Conservation (phyloP, 2,888 invertebrate genomes). For the Spatulosminthurus flaviceps region DNA sequence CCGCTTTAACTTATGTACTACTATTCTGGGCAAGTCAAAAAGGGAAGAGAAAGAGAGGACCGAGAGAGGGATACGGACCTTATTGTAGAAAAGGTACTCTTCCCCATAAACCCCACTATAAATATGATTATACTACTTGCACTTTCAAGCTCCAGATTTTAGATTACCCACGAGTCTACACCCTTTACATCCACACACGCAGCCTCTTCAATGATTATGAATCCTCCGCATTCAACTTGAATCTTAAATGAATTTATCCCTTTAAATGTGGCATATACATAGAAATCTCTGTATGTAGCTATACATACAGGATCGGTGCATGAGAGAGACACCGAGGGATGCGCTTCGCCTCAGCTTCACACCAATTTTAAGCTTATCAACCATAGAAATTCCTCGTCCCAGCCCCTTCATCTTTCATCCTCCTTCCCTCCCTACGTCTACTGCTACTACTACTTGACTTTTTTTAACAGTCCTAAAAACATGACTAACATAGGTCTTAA, state of each 20-base stretch:
- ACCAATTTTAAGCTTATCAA: neutral
- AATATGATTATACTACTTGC: neutral
- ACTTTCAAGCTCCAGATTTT: slow-evolving; percentile 7
- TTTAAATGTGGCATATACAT: neutral
- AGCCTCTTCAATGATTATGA: too few species aligned
- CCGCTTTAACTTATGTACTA: neutral
- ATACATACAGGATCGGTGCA: neutral
- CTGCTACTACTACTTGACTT: too few species aligned
- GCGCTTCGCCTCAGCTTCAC: neutral
- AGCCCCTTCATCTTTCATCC: neutral
- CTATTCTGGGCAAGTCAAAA: neutral
- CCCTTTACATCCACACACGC: too few species aligned
- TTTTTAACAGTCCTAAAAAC: neutral
- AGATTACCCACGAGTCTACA: slow-evolving; percentile 7
- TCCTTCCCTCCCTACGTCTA: too few species aligned
- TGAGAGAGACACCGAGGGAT: neutral
- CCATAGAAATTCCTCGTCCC: slow-evolving; percentile 30
- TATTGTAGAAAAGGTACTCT: neutral
- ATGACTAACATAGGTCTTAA: neutral
- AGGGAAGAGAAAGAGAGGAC: neutral
- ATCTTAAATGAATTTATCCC: too few species aligned
- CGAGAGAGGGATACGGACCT: slow-evolving; percentile 24
- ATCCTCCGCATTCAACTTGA: too few species aligned
- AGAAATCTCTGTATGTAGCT: too few species aligned
- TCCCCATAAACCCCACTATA: neutral